Percentiles rank a stretch among this genome's conserved stretches.
Evolutionary conservation across 2,888 invertebrate species (phyloP).

Genomic region (Mythimna loreyi): DNA sequence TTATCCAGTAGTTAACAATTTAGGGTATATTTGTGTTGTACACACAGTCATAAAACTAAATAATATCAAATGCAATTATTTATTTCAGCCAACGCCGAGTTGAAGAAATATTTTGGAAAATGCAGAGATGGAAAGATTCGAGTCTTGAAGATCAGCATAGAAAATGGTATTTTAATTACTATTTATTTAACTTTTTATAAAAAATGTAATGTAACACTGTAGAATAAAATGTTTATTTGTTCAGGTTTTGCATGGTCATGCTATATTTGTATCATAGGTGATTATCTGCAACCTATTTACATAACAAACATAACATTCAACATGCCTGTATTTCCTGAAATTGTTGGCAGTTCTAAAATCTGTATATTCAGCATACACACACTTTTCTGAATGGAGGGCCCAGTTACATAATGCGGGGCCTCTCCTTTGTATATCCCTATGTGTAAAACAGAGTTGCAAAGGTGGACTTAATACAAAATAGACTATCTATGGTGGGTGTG

Average conservation of each 20-base stretch:
- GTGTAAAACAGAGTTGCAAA: too few relatives aligned
- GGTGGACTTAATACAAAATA: too few relatives aligned
- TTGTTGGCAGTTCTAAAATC: background rate
- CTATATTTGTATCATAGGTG: slow-evolving; percentile 1
- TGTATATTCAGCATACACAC: background rate
- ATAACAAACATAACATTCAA: background rate
- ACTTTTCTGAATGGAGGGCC: background rate
- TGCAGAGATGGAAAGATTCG: slow-evolving; percentile 95
- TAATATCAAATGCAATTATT: slow-evolving; percentile 2
- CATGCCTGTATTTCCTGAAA: background rate
- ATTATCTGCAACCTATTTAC: background rate
- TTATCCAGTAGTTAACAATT: background rate
- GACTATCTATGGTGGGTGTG: too few relatives aligned
- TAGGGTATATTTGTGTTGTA: background rate
- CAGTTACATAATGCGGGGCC: too few relatives aligned
- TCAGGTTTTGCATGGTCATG: background rate
- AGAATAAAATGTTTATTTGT: background rate
- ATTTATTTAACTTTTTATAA: background rate
- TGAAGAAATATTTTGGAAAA: slow-evolving; percentile 95
- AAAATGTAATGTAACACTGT: background rate
- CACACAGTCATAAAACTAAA: background rate
- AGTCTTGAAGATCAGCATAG: slow-evolving; percentile 95
- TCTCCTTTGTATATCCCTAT: background rate
- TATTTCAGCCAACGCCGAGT: slow-evolving; percentile 94
- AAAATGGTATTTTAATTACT: slow-evolving; percentile 92